phyloP scores from a whole-genome alignment of 2,113 vertebrate species.

The Myotis davidii region DNA sequence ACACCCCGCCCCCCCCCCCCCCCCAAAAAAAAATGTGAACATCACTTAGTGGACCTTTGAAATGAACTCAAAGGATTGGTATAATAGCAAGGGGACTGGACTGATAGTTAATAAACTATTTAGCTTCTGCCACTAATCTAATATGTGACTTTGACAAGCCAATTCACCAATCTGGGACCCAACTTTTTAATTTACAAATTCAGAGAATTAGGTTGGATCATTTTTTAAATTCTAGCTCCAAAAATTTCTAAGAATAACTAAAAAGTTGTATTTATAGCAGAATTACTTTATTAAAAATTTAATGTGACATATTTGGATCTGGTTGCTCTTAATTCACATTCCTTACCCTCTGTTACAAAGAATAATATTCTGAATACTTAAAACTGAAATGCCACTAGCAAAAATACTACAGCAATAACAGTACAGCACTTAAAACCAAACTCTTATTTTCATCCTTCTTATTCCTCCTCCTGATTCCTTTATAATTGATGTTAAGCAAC shows the following conservation, averaged over 20 bases:
- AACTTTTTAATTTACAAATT: slow-evolving; percentile 43
- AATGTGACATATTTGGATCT: slow-evolving; percentile 14
- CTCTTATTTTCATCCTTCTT: background rate
- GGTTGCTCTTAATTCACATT: background rate
- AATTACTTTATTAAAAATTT: slow-evolving; percentile 50
- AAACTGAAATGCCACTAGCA: background rate
- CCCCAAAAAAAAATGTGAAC: slow-evolving; percentile 42
- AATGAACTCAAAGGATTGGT: slow-evolving; percentile 51
- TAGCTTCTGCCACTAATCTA: background rate
- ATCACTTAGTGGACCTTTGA: slow-evolving; percentile 82
- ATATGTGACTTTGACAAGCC: slow-evolving; percentile 31
- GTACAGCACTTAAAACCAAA: background rate
- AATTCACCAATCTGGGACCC: slow-evolving; percentile 13
- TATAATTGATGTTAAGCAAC: slow-evolving; percentile 18
- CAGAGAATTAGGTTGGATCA: slow-evolving; percentile 27
- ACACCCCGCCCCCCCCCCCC: too few relatives aligned
- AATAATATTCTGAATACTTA: slow-evolving; percentile 30
- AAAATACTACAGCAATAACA: background rate
- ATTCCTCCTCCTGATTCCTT: background rate
- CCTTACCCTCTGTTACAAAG: slow-evolving; percentile 36
- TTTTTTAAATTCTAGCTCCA: slow-evolving; percentile 11
- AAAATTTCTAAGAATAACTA: slow-evolving; percentile 40
- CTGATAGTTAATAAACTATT: slow-evolving; percentile 37
- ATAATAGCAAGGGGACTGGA: background rate
- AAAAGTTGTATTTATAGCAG: background rate